Evolutionary conservation across 1,140 invertebrate genomes (phyloP).

Genomic region (Bombus turneri): DNA sequence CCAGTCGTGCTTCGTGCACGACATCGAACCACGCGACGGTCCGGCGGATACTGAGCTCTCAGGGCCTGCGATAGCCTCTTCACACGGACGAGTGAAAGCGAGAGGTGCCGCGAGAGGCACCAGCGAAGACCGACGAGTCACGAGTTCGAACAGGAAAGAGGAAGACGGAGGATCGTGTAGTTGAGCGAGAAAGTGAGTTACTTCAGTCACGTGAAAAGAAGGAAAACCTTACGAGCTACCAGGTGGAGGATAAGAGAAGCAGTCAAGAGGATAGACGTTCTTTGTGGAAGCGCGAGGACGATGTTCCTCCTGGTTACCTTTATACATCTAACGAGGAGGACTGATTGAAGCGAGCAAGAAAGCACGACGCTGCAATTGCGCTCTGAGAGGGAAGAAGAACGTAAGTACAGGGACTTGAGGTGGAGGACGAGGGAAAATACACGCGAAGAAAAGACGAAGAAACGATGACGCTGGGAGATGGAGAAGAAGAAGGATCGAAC

Average conservation of each 20-base stretch:
- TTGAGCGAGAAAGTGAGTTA: slow-evolving; percentile 19
- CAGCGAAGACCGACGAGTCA: slow-evolving; percentile 30
- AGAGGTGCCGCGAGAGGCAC: slow-evolving; percentile 59
- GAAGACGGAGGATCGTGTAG: neutral
- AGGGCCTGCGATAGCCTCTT: slow-evolving; percentile 65
- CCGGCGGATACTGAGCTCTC: slow-evolving; percentile 64
- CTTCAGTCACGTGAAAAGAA: slow-evolving; percentile 42
- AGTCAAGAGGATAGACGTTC: neutral
- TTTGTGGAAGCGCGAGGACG: slow-evolving; percentile 30
- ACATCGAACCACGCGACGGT: slow-evolving; percentile 62
- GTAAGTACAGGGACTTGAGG: neutral
- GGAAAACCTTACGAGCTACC: slow-evolving; percentile 5
- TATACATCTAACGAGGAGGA: neutral
- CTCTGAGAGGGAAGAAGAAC: slow-evolving; percentile 2
- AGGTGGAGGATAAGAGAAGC: neutral
- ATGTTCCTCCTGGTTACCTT: slow-evolving; percentile 30
- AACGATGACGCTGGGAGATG: neutral
- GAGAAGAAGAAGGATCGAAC: neutral
- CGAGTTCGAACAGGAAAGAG: slow-evolving; percentile 46
- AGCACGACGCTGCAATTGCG: slow-evolving; percentile 28
- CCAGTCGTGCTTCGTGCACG: slow-evolving; percentile 15
- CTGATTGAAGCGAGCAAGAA: slow-evolving; percentile 21
- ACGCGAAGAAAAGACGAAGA: no score
- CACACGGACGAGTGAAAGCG: slow-evolving; percentile 68
- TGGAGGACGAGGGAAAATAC: neutral